Conservation (phyloP, 2,113 vertebrate species). For the Gambusia affinis region DNA sequence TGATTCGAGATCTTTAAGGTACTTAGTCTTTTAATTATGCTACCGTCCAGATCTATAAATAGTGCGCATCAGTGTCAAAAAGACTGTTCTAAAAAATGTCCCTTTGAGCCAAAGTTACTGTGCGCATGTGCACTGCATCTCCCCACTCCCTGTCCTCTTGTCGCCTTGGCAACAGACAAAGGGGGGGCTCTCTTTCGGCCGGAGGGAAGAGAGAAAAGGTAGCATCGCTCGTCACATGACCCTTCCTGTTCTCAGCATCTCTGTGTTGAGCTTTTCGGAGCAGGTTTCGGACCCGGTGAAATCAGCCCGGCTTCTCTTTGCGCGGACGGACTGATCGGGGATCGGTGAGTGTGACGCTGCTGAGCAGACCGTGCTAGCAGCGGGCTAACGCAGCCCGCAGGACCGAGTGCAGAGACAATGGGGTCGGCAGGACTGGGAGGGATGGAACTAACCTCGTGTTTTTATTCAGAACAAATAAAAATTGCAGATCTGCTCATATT, state of each 20-base stretch:
- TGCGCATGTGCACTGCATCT: constrained; percentile 82
- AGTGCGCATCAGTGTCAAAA: constrained; percentile 14
- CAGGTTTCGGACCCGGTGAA: background rate
- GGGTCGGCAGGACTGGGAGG: constrained; percentile 32
- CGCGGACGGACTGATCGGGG: constrained; percentile 24
- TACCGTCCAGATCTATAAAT: constrained; percentile 32
- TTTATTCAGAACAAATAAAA: background rate
- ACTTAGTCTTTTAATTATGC: background rate
- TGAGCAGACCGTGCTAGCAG: constrained; percentile 10
- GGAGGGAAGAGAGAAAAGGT: constrained; percentile 63
- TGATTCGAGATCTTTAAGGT: too few relatives aligned
- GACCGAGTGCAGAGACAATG: constrained; percentile 61
- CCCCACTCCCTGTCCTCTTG: constrained; percentile 70
- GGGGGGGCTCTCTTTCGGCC: constrained; percentile 51
- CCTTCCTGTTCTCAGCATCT: constrained; percentile 21
- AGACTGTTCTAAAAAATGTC: constrained; percentile 24
- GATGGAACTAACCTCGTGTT: constrained; percentile 12
- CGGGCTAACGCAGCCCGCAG: constrained; percentile 24
- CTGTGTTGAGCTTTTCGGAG: constrained; percentile 23
- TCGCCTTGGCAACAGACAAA: constrained; percentile 74
- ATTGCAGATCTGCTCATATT: background rate
- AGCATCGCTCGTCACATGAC: constrained; percentile 68
- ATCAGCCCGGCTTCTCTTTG: background rate
- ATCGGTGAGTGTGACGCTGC: constrained; percentile 55
- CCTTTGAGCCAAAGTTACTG: constrained; percentile 28